These are phyloP conservation scores for Leistus spinibarbis DNA, from an alignment of 2,888 invertebrate species.

Conservation along the genomic window DNA sequence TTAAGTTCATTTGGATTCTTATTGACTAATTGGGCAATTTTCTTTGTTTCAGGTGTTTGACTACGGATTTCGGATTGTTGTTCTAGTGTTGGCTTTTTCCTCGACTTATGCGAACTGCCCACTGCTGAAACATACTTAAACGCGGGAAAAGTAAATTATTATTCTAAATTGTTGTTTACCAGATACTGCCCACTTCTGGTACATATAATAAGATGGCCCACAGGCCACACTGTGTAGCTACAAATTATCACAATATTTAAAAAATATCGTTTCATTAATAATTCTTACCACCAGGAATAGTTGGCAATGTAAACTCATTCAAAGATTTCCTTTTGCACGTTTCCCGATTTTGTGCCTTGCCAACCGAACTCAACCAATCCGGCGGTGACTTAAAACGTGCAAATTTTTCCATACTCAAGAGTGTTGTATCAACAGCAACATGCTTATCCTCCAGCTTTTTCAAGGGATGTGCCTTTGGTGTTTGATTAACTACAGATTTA, in stretches of 20 bases:
- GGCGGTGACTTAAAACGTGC: constrained; percentile 44
- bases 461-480: constrained; percentile 48
- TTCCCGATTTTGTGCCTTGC: constrained; percentile 42
- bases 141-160: no score
- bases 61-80: constrained; percentile 46
- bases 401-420: constrained; percentile 46
- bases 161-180: no score
- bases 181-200: no score
- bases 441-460: constrained; percentile 52
- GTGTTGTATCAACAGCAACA: constrained; percentile 43
- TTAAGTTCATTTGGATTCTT: constrained; percentile 32
- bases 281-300: constrained; percentile 65
- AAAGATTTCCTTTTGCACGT: constrained; percentile 46
- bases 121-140: constrained; percentile 52
- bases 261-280: constrained; percentile 1
- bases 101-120: constrained; percentile 51
- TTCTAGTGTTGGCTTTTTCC: constrained; percentile 51
- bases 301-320: constrained; percentile 65
- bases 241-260: no score
- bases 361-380: constrained; percentile 47
- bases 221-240: no score
- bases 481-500: constrained; percentile 47
- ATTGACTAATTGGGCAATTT: constrained; percentile 6
- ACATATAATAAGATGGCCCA: no score
- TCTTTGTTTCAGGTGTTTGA: constrained; percentile 51